Percentiles rank a stretch among this genome's conserved stretches.
These are phyloP conservation scores for Drosophila histrio DNA, from an alignment of 2,888 invertebrate genomes.

Conservation along the genomic window DNA sequence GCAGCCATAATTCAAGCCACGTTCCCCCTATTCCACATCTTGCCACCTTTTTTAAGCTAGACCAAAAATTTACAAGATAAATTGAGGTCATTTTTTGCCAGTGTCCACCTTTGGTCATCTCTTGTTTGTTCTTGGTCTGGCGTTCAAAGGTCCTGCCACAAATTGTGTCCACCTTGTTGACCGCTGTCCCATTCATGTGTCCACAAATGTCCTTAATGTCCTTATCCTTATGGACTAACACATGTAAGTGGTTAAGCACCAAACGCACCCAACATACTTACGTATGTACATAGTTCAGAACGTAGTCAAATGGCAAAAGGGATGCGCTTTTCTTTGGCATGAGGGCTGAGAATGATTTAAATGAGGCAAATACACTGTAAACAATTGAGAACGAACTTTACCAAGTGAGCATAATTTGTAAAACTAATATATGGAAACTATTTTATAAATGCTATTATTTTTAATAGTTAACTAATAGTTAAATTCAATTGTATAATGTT, in stretches of 20 bases:
- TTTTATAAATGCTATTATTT: background rate
- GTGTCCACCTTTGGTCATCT: slow-evolving; percentile 62
- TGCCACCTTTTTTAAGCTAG: slow-evolving; percentile 7
- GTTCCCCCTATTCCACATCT: slow-evolving; percentile 1
- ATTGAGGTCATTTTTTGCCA: slow-evolving; percentile 83
- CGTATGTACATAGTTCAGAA: slow-evolving; percentile 9
- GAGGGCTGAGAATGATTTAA: slow-evolving; percentile 40
- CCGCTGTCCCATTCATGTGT: slow-evolving; percentile 65
- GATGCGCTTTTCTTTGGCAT: slow-evolving; percentile 7
- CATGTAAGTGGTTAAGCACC: slow-evolving; percentile 67
- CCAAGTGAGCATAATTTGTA: background rate
- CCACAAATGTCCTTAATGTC: slow-evolving; percentile 83
- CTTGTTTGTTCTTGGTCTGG: slow-evolving; percentile 42
- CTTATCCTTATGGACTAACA: slow-evolving; percentile 74
- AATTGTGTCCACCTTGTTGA: slow-evolving; percentile 77
- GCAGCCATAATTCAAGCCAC: slow-evolving; percentile 61
- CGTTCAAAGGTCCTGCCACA: slow-evolving; percentile 61
- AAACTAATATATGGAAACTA: background rate
- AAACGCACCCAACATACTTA: slow-evolving; percentile 28
- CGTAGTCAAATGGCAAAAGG: slow-evolving; percentile 1
- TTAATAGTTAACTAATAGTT: background rate
- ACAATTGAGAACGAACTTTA: background rate
- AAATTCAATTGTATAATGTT: background rate
- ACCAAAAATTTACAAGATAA: slow-evolving; percentile 79
- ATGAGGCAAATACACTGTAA: slow-evolving; percentile 35